Evolutionary conservation across 2,888 invertebrate genomes (phyloP).

Genomic region (Gandaritis pyraliata): DNA sequence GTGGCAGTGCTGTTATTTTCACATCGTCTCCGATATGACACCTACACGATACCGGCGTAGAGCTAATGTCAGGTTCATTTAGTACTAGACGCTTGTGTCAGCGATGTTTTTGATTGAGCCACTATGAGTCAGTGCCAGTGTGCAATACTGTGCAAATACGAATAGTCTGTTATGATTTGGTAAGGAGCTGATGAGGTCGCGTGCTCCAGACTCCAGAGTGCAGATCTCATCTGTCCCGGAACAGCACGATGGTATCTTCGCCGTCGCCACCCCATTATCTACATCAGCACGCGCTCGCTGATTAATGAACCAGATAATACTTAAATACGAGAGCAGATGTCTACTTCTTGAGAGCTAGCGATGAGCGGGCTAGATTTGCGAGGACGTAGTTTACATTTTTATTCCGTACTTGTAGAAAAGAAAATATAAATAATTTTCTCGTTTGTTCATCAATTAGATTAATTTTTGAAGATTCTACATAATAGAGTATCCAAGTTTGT

Average conservation of each 20-base stretch:
- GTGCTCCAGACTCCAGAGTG: conserved; percentile 36
- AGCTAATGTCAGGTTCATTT: too few species aligned
- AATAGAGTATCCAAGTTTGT: too few species aligned
- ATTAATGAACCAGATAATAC: conserved; percentile 82
- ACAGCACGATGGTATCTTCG: conserved; percentile 73
- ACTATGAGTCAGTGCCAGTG: too few species aligned
- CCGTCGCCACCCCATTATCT: conserved; percentile 80
- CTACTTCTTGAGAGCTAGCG: conserved; percentile 52
- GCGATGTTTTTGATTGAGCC: too few species aligned
- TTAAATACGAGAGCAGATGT: conserved; percentile 80
- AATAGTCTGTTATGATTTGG: conserved; percentile 1
- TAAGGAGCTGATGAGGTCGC: conserved; percentile 27
- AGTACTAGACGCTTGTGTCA: too few species aligned
- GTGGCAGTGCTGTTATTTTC: too few species aligned
- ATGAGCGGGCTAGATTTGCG: conserved; percentile 22
- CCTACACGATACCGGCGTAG: too few species aligned
- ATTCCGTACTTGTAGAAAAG: not conserved
- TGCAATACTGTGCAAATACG: too few species aligned
- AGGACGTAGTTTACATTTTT: conserved; percentile 4
- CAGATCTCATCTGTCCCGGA: conserved; percentile 74
- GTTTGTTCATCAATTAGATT: too few species aligned
- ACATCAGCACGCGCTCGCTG: conserved; percentile 81
- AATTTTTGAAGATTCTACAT: too few species aligned
- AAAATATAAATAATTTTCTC: too few species aligned
- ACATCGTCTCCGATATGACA: too few species aligned